Percentiles rank a stretch among this genome's conserved stretches.
Evolutionary conservation across 2,797 vertebrate species (phyloP).

Genomic region (Sparidentex hasta): DNA sequence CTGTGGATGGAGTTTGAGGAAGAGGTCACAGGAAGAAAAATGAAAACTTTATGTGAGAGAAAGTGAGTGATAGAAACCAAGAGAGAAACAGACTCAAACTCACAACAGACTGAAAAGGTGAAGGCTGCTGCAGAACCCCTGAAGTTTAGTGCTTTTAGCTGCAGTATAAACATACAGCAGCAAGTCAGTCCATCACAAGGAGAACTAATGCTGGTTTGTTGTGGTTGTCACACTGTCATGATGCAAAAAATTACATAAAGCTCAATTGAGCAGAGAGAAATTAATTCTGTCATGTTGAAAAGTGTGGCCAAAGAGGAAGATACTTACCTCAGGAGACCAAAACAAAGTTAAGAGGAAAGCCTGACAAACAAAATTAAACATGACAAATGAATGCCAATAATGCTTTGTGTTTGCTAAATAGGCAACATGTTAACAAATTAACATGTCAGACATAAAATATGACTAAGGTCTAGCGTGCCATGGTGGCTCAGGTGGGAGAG

Average conservation of each 20-base stretch:
- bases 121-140: constrained; percentile 7
- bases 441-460: too few species aligned
- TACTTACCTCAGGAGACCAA: not conserved
- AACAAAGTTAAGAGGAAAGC: not conserved
- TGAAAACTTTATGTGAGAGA: not conserved
- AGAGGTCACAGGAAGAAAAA: not conserved
- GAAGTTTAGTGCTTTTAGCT: not conserved
- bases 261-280: not conserved
- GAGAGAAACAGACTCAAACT: constrained; percentile 13
- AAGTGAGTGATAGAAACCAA: not conserved
- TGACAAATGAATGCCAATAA: too few species aligned
- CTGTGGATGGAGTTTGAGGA: not conserved
- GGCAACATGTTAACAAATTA: too few species aligned
- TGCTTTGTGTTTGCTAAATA: too few species aligned
- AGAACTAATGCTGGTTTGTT: constrained; percentile 17
- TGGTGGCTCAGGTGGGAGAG: too few species aligned
- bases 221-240: not conserved
- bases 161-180: not conserved
- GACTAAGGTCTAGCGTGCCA: too few species aligned
- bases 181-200: not conserved
- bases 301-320: not conserved
- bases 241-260: not conserved
- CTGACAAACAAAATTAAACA: not conserved
- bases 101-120: constrained; percentile 18
- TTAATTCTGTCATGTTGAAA: too few species aligned